Evolutionary conservation across 2,113 vertebrate genomes (phyloP).

Genomic region (Lagenorhynchus albirostris): DNA sequence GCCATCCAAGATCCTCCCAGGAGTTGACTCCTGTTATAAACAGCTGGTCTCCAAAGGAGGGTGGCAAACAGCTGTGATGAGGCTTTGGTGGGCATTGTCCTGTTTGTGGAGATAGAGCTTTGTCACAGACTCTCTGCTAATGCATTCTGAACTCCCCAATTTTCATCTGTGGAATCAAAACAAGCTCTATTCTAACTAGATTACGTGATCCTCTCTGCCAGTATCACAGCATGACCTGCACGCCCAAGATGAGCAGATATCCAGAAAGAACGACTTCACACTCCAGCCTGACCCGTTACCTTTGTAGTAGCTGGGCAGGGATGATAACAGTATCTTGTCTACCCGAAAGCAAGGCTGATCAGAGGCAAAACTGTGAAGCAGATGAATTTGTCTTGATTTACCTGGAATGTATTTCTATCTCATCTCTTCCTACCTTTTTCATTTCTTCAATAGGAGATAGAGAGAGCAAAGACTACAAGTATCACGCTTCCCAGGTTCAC

Average conservation of each 20-base stretch:
- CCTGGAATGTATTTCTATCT: neutral
- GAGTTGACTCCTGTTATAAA: slow-evolving; percentile 21
- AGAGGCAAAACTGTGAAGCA: neutral
- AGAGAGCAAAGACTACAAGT: neutral
- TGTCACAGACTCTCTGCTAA: neutral
- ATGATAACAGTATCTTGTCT: neutral
- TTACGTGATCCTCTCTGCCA: neutral
- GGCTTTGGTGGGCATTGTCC: neutral
- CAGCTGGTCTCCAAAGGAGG: neutral
- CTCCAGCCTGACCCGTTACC: neutral
- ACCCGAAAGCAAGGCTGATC: neutral
- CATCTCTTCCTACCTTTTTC: neutral
- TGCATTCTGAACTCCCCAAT: neutral
- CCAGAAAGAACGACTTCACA: neutral
- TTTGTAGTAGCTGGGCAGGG: neutral
- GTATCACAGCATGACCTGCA: neutral
- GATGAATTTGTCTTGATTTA: neutral
- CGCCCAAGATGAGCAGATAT: slow-evolving; percentile 21
- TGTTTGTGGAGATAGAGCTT: neutral
- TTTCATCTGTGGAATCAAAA: slow-evolving; percentile 32
- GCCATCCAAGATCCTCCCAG: slow-evolving; percentile 28
- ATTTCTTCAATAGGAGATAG: neutral
- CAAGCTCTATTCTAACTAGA: neutral
- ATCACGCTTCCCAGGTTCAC: neutral
- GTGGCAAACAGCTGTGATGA: neutral